A percentile compares a stretch with the other conserved stretches of the same genome.
Conservation (phyloP, 2,113 vertebrate species). For the Burhinus bistriatus region DNA sequence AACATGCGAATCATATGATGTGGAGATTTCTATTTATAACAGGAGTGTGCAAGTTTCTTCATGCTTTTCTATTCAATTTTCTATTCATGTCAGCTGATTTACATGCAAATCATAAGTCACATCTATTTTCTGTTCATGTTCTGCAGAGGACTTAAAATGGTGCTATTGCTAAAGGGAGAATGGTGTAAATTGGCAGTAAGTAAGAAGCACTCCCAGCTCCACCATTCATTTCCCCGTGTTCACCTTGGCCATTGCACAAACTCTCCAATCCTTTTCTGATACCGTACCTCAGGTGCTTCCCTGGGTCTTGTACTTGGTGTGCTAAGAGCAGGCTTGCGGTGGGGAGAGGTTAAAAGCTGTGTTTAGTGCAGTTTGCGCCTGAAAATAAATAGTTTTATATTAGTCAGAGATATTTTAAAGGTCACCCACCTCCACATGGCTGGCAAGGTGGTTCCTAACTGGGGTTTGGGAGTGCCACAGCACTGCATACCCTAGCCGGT, state of each 20-base stretch:
- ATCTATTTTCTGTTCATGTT: background rate
- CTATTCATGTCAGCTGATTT: background rate
- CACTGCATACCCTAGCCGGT: fast-evolving
- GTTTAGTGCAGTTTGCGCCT: background rate
- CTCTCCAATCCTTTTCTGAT: background rate
- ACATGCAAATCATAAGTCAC: background rate
- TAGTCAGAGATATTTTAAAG: background rate
- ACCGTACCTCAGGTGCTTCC: background rate
- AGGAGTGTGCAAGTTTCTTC: background rate
- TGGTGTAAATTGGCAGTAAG: background rate
- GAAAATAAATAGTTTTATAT: background rate
- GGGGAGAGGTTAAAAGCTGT: background rate
- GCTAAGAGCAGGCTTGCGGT: background rate
- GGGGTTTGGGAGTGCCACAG: background rate
- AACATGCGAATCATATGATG: background rate
- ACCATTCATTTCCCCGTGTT: background rate
- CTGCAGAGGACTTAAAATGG: background rate
- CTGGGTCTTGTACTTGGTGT: background rate
- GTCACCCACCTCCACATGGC: background rate
- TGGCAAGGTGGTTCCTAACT: background rate
- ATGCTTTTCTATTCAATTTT: background rate
- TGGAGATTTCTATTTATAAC: background rate
- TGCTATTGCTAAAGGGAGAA: background rate
- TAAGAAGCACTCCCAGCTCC: background rate
- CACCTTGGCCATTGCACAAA: fast-evolving